Conservation (phyloP, 2,113 vertebrate species). For the Heliornis fulica region DNA sequence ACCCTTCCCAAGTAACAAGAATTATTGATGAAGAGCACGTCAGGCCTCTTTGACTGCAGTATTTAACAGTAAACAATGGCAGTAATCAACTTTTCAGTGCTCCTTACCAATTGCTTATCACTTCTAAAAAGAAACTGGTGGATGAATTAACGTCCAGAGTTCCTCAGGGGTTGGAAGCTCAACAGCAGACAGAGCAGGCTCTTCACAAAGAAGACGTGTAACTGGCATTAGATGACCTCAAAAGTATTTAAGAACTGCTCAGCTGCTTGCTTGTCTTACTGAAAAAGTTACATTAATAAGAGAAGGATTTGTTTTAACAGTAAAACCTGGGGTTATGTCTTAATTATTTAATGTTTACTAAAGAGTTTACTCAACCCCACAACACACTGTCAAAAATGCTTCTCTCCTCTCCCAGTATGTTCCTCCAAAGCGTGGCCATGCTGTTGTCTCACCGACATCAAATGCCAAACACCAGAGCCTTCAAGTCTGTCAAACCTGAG, state of each 20-base stretch:
- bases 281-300: background rate
- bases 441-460: background rate
- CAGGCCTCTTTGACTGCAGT: background rate
- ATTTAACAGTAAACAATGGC: background rate
- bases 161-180: background rate
- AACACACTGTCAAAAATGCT: background rate
- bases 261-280: background rate
- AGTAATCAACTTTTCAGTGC: background rate
- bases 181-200: background rate
- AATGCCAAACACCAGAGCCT: background rate
- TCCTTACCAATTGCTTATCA: background rate
- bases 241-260: background rate
- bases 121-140: background rate
- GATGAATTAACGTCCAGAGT: background rate
- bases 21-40: background rate
- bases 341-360: background rate
- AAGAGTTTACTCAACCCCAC: background rate
- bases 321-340: background rate
- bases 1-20: background rate
- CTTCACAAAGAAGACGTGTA: background rate
- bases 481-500: background rate
- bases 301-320: background rate
- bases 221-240: background rate
- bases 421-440: background rate
- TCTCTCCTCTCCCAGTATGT: background rate